A percentile compares a stretch with the other conserved stretches of the same genome.
Evolutionary conservation across 2,888 invertebrate genomes (phyloP).

Genomic region (Leptarthrus brevirostris): DNA sequence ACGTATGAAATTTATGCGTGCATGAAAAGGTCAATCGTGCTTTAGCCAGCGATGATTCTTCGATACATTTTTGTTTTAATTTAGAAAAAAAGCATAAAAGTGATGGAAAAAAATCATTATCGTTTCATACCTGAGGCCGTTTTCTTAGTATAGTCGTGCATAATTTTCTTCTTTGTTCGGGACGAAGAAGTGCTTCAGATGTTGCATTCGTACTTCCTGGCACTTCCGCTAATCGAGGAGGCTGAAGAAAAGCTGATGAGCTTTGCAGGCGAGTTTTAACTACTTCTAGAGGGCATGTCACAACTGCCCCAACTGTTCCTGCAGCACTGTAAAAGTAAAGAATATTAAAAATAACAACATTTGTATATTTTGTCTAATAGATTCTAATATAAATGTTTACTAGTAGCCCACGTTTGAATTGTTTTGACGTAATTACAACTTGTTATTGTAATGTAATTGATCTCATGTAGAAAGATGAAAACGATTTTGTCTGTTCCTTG

Average conservation of each 20-base stretch:
- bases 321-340: slow-evolving; percentile 81
- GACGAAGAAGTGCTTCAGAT: slow-evolving; percentile 69
- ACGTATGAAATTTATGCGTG: background rate
- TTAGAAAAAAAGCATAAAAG: slow-evolving; percentile 7
- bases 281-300: slow-evolving; percentile 97
- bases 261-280: slow-evolving; percentile 98
- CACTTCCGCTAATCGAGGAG: slow-evolving; percentile 66
- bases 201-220: slow-evolving; percentile 65
- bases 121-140: slow-evolving; percentile 75
- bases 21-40: slow-evolving; percentile 10
- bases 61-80: background rate
- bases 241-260: slow-evolving; percentile 75
- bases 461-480: too few relatives aligned
- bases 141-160: slow-evolving; percentile 78
- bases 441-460: too few relatives aligned
- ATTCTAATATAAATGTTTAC: too few relatives aligned
- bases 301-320: slow-evolving; percentile 95
- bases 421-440: too few relatives aligned
- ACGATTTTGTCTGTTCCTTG: too few relatives aligned
- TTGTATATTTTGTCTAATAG: too few relatives aligned
- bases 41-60: slow-evolving; percentile 21
- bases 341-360: too few relatives aligned
- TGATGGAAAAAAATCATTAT: slow-evolving; percentile 58
- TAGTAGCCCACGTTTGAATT: too few relatives aligned
- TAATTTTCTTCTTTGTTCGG: slow-evolving; percentile 77